Conservation (phyloP, 2,113 vertebrate species). For the Elachura formosa region DNA sequence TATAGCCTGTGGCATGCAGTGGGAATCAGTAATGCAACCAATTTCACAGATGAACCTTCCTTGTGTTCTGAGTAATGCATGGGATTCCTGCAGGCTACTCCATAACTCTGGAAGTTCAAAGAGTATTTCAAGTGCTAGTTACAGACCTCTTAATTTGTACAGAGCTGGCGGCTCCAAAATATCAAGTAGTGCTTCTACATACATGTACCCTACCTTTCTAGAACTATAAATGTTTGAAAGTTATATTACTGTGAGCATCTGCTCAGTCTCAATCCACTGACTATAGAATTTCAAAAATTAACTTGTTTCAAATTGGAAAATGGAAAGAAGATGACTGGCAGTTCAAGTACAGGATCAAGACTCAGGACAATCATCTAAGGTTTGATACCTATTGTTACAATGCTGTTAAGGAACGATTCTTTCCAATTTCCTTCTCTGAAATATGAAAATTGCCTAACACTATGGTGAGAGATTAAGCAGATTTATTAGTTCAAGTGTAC, state of each 20-base stretch:
- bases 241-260: constrained; percentile 4
- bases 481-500: neutral
- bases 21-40: constrained; percentile 13
- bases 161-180: constrained; percentile 25
- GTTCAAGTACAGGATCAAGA: neutral
- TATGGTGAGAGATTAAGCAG: neutral
- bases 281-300: neutral
- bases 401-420: neutral
- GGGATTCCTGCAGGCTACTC: neutral
- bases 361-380: neutral
- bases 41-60: neutral
- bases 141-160: constrained; percentile 3
- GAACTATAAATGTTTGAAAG: neutral
- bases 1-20: neutral
- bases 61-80: neutral
- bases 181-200: constrained; percentile 35
- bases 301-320: neutral
- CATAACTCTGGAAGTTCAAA: constrained; percentile 39
- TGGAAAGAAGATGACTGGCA: neutral
- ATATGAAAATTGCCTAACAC: neutral
- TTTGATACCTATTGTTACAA: neutral
- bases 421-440: neutral
- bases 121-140: constrained; percentile 14
- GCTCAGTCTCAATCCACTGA: neutral
- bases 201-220: constrained; percentile 10